Percentiles rank a stretch among this genome's conserved stretches.
phyloP scores from a whole-genome alignment of 2,113 vertebrate species.

The Aythya baeri region DNA sequence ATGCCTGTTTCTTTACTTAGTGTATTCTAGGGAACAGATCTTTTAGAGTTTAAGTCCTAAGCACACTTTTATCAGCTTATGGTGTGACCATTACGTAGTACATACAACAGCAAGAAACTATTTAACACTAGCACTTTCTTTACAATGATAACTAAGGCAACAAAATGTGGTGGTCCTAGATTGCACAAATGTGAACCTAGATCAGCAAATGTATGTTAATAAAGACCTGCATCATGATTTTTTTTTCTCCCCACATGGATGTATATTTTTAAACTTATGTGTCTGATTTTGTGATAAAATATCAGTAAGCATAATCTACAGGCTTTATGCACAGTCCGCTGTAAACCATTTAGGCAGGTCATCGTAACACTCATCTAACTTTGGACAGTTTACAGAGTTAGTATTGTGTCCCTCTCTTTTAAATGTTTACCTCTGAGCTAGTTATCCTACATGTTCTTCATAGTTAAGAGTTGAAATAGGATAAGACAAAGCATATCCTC shows the following conservation, averaged over 20 bases:
- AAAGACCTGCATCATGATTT: background rate
- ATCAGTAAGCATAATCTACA: background rate
- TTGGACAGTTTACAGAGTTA: background rate
- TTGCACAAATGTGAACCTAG: background rate
- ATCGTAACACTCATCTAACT: background rate
- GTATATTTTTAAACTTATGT: background rate
- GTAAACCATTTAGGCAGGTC: background rate
- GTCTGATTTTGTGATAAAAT: background rate
- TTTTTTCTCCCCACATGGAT: background rate
- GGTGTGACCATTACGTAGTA: background rate
- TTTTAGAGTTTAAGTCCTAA: slow-evolving; percentile 19
- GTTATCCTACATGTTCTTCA: background rate
- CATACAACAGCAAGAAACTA: background rate
- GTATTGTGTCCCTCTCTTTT: background rate
- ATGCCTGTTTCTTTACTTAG: slow-evolving; percentile 2
- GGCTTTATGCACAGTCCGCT: background rate
- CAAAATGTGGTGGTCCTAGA: background rate
- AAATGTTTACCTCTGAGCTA: background rate
- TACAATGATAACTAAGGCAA: background rate
- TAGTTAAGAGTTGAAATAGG: background rate
- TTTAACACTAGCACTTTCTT: background rate
- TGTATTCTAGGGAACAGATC: background rate
- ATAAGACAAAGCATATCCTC: background rate
- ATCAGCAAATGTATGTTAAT: background rate
- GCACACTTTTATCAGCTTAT: slow-evolving; percentile 2